These are phyloP conservation scores for Aphidius colemani DNA, from an alignment of 2,888 invertebrate genomes.

Conservation along the genomic window DNA sequence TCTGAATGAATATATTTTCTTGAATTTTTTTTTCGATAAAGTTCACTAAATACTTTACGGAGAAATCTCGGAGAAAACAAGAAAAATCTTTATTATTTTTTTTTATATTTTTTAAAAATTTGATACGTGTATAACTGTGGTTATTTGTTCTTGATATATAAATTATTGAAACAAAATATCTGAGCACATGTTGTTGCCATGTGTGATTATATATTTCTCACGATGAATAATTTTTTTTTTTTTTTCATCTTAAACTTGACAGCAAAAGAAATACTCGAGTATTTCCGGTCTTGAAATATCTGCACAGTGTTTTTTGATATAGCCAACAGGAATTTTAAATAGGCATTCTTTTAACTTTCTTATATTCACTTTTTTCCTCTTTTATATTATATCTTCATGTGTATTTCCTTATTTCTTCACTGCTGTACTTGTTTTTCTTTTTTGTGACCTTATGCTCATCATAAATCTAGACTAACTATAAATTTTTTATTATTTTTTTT, in stretches of 20 bases:
- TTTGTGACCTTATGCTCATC: no score
- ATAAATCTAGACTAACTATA: neutral
- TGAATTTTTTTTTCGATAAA: no score
- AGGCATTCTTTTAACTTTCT: neutral
- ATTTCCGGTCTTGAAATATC: conserved; percentile 33
- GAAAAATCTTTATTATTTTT: neutral
- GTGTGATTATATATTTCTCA: conserved; percentile 30
- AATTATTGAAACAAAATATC: neutral
- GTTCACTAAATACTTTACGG: no score
- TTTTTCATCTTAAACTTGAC: neutral
- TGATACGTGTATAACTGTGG: neutral
- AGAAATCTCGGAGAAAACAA: no score
- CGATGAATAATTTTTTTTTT: neutral
- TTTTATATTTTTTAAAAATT: conserved; percentile 1
- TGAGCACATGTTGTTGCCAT: conserved; percentile 38
- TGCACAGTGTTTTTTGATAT: conserved; percentile 18
- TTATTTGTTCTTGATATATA: neutral
- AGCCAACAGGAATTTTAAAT: neutral
- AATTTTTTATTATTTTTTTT: neutral
- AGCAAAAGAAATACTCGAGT: conserved; percentile 23
- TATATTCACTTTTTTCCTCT: neutral
- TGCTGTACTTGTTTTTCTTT: no score
- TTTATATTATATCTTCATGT: neutral
- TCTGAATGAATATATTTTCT: no score
- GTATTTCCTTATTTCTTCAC: neutral